Base-by-base conservation (phyloP, 2,888 invertebrate genomes). In the Tridacna gigas region DNA sequence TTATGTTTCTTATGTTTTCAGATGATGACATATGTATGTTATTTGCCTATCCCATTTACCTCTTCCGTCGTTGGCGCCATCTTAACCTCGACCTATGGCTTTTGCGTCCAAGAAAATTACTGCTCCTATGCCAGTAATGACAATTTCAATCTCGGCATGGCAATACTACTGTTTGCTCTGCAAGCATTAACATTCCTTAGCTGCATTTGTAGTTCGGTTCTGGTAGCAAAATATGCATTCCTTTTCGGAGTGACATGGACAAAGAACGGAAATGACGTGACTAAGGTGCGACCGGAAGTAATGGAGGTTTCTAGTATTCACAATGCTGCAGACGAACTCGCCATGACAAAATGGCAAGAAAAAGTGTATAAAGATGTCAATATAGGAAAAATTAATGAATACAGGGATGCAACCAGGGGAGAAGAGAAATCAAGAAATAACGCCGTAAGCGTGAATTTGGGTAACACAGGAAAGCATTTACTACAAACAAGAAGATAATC, bases 81-180 rank as follows among this genome's bases (percentile, higher is more conserved):
- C 11, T 28, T 83, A 26, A 83, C 83, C 20, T 26, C 75, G 7
- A 56, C 77, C 4, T 79, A 79, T 51, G 83, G 83, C 11, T 60
- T 79, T 4, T 79, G 76, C 25, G 26, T 25, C 26, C 11, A 66
- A 13, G 79, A 76, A n/a, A 25, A 12, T 28, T 45, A 47, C 20
- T 79, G 79, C 45, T 83, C 83, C 15, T 83, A 83, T 47, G 5
- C 71, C 3, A 45, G 28, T 2, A 76, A 83, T 20, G 66, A 48
- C 7, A 48, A 66, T 18, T 76, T 77, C n/a, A 83, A 83, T 51
- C 18, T 79, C 47, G 83, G 83, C 25, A 79, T 83, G 83, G 79
- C 83, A 0, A 48, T 65, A n/a, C 77, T 83, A 22, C 37, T 83
- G 3, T 66, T 83, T 37, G 48, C 45, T 9, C 22, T 83, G 28